Evolutionary conservation across 1,140 invertebrate species (phyloP).

Genomic region (Bombyx mandarina): DNA sequence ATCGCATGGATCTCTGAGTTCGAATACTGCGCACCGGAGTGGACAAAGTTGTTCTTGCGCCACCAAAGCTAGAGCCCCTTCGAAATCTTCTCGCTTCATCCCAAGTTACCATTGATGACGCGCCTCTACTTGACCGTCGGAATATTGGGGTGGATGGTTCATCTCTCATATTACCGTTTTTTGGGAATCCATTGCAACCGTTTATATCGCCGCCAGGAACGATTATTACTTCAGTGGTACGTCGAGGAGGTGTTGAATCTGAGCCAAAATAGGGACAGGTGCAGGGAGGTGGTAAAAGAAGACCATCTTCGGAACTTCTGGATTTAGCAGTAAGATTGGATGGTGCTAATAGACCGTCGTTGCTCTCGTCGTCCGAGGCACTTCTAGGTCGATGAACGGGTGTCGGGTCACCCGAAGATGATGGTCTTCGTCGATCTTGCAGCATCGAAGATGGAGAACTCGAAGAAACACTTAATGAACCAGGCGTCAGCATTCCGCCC

Average conservation of each 20-base stretch:
- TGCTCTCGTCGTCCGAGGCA: conserved; percentile 58
- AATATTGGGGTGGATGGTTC: conserved; percentile 57
- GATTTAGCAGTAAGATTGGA: conserved; percentile 49
- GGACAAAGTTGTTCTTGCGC: conserved; percentile 68
- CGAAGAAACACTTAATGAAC: conserved; percentile 56
- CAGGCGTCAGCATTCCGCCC: conserved; percentile 54
- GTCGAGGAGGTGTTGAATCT: conserved; percentile 61
- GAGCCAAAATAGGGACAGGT: conserved; percentile 85
- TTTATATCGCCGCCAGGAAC: conserved; percentile 56
- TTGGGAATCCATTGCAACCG: conserved; percentile 51
- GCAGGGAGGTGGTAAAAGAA: conserved; percentile 79
- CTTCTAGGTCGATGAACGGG: conserved; percentile 51
- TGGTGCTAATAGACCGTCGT: conserved; percentile 52
- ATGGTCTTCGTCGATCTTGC: conserved; percentile 47
- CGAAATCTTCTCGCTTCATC: conserved; percentile 69
- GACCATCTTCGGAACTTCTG: conserved; percentile 60
- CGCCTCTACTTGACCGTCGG: conserved; percentile 51
- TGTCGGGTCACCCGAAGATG: conserved; percentile 39
- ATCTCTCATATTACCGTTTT: conserved; percentile 51
- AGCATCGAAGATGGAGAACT: conserved; percentile 61
- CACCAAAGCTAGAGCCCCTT: conserved; percentile 74
- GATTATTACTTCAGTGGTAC: conserved; percentile 57
- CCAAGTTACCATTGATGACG: conserved; percentile 74
- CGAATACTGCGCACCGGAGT: conserved; percentile 53
- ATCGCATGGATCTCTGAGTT: conserved; percentile 46